Conservation (phyloP, 2,797 vertebrate species). For the Taeniopygia guttata region DNA sequence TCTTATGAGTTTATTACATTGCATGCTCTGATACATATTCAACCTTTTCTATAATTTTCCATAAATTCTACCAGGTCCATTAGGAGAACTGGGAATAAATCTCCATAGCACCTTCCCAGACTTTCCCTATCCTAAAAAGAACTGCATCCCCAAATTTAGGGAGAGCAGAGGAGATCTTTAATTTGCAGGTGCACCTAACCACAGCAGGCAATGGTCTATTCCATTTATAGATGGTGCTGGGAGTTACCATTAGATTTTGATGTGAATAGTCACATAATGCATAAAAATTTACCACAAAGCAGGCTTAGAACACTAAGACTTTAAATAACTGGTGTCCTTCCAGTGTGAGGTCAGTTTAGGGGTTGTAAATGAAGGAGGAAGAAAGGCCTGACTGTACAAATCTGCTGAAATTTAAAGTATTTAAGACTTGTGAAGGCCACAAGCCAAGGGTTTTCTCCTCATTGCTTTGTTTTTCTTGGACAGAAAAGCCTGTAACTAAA, state of each 20-base stretch:
- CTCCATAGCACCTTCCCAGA: neutral
- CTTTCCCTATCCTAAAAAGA: neutral
- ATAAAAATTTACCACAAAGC: neutral
- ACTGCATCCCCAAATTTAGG: rapidly evolving
- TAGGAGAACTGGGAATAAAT: neutral
- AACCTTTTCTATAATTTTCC: neutral
- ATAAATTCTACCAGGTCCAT: neutral
- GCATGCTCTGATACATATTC: neutral
- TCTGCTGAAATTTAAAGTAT: neutral
- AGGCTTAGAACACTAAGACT: neutral
- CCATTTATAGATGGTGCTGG: neutral
- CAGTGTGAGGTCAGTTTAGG: neutral
- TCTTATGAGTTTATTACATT: neutral
- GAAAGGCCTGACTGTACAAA: neutral
- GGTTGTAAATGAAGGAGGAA: neutral
- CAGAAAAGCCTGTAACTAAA: neutral
- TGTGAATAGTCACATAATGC: neutral
- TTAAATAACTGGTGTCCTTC: neutral
- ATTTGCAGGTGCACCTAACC: neutral
- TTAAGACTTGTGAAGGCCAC: neutral
- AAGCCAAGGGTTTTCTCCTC: neutral
- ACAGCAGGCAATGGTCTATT: neutral
- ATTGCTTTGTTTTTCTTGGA: neutral
- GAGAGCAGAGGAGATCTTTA: neutral
- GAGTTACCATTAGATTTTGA: neutral